Base-by-base conservation (phyloP, 2,797 vertebrate species). In the Graptemys geographica region DNA sequence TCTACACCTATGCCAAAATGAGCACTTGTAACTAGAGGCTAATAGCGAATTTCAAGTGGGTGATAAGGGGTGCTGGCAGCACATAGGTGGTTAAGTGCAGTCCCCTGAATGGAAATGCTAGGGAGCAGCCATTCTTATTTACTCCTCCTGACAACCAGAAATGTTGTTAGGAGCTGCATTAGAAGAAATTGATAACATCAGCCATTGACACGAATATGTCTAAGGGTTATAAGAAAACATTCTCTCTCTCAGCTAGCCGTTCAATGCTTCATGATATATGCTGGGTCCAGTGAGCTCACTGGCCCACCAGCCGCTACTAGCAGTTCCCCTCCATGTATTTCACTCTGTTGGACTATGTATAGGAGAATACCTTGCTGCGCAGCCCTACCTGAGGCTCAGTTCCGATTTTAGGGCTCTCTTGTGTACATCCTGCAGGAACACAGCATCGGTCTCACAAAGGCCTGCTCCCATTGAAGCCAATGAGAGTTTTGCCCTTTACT, bases 231-330 rank as follows among this genome's bases (percentile, higher is more conserved):
- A 79, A 92, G 87, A 90, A 95, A 93, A 79, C 3, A 8, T 65
- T 82, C 4, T 37, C 47, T 81, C 86, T 87, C 57, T 59, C 55
- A 55, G 52, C 41, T 85, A 93, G 84, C 86, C 94, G 59, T 72
- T 94, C 59, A 41, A n/a, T 80, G 81, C 72, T 62, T 62, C 87
- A 74, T 90, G 86, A 76, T 74, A 88, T 91, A 87, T 93, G 44
- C 87, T 57, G 78, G 79, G 33, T 84, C 56, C 86, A 82, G 78
- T 65, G 80, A 90, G 59, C 44, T 1, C 16, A 83, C 55, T 90
- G 84, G 28, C 93, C 87, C 8, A 62, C 81, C 88, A 9, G 37
- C 49, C 21, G 28, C 47, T 87, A 76, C 47, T 65, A 90, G 1
- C 2, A 55, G 33, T 62, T 87, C 65, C 59, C 41, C 44, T 86